A percentile compares a stretch with the other conserved stretches of the same genome.
phyloP scores from a whole-genome alignment of 1,140 invertebrate species.

The Cardiocondyla obscurior region DNA sequence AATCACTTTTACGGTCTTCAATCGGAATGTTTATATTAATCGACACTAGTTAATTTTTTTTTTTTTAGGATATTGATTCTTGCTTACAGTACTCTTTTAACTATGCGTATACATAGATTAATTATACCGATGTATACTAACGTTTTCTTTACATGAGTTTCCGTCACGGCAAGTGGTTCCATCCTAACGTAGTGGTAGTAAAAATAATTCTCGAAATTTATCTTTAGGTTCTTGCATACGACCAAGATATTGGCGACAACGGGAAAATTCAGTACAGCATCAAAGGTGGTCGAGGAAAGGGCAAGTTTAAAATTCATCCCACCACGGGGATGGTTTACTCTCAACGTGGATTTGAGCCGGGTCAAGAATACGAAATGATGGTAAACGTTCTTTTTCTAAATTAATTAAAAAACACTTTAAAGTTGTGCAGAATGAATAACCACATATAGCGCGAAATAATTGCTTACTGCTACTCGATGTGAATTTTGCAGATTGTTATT shows the following conservation, averaged over 20 bases:
- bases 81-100: background rate
- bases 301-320: conserved; percentile 91
- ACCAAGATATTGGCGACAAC: conserved; percentile 92
- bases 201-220: conserved; percentile 39
- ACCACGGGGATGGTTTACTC: conserved; percentile 92
- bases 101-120: no score
- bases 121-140: conserved; percentile 28
- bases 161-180: conserved; percentile 8
- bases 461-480: background rate
- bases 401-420: conserved; percentile 2
- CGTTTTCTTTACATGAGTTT: conserved; percentile 22
- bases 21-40: background rate
- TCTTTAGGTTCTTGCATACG: conserved; percentile 91
- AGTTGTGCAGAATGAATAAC: background rate
- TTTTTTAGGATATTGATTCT: background rate
- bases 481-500: background rate
- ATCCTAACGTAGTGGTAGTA: background rate
- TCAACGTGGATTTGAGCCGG: conserved; percentile 87
- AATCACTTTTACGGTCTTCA: background rate
- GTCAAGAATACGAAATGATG: conserved; percentile 91
- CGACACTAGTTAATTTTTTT: background rate
- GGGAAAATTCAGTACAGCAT: conserved; percentile 92
- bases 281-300: conserved; percentile 89
- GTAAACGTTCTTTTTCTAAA: conserved; percentile 82
- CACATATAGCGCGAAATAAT: background rate